Percentiles rank a stretch among this genome's conserved stretches.
Evolutionary conservation across 2,888 invertebrate species (phyloP).

Genomic region (Bimastos eiseni): DNA sequence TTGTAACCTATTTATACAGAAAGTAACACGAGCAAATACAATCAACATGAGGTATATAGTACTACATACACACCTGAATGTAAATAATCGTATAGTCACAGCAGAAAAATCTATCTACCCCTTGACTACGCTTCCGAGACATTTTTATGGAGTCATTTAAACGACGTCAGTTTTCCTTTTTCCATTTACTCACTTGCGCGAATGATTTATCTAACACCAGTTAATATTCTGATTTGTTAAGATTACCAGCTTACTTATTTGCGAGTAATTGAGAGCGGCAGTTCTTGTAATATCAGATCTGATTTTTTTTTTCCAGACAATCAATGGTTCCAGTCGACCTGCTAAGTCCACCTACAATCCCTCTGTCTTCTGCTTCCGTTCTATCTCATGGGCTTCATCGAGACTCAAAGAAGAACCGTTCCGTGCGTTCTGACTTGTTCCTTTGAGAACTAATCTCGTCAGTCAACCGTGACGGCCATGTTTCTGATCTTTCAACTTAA

Average conservation of each 20-base stretch:
- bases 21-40: no score
- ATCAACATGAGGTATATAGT: no score
- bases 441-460: neutral
- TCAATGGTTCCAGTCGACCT: neutral
- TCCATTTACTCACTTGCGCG: neutral
- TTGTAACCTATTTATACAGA: no score
- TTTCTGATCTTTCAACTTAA: neutral
- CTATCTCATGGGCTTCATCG: slow-evolving; percentile 20
- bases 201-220: neutral
- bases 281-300: neutral
- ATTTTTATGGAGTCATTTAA: neutral
- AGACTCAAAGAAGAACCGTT: slow-evolving; percentile 13
- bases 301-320: slow-evolving; percentile 16
- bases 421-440: neutral
- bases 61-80: no score
- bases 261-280: neutral
- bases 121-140: neutral
- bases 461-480: neutral
- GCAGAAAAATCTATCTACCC: no score
- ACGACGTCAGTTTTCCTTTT: neutral
- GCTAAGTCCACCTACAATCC: slow-evolving; percentile 14
- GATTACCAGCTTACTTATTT: neutral
- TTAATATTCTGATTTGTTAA: neutral
- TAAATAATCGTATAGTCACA: no score
- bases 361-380: slow-evolving; percentile 17